Evolutionary conservation across 2,797 vertebrate species (phyloP), one percentile per base, ranked within the genome.

Genomic region (Halcyon badia): DNA sequence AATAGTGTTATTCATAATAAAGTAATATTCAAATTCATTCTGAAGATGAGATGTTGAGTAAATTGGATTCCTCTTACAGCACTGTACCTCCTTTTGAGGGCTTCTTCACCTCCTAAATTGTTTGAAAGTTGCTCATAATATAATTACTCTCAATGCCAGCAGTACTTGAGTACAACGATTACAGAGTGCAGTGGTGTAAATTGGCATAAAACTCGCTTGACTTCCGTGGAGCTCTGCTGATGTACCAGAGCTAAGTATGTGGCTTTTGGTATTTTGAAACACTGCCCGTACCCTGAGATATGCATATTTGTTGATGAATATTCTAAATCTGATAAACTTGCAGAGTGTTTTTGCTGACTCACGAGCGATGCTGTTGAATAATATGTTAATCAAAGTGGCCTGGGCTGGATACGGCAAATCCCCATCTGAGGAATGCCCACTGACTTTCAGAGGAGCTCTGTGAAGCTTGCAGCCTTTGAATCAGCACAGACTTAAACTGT

Each of bases 41-140:
- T 78, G 56, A 83, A 86, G 72, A 88, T 66, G 87, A 89, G 70
- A 76, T 35, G 25, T 86, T 97, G 68, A 80, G 48, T 86, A 90
- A 77, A 93, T 83, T 80, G n/a, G 24, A 75, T 90, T 87, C 24
- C 79, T 77, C 71, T 88, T 88, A 70, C 13, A n/a, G 62, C 41
- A 41, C 64, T 64, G 25, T 58, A 65, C 37, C 58, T 83, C n/a
- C 20, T 87, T 95, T 68, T 54, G 52, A 87, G 60, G 65, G 46
- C 19, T 72, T 57, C 58, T 68, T 46, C 30, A 70, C 83, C 73
- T 91, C 75, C 39, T 76, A 66, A 87, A 65, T 91, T 66, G 57
- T 68, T 93, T 78, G 62, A n/a, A 91, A 77, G 62, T 69, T 72
- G 44, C n/a, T 80, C 2, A 22, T 88, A 73, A 76, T 52, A 24